Evolutionary conservation across 2,888 invertebrate species (phyloP), one percentile per base, ranked within the genome.

Genomic region (Caenorhabditis drosophilae): DNA sequence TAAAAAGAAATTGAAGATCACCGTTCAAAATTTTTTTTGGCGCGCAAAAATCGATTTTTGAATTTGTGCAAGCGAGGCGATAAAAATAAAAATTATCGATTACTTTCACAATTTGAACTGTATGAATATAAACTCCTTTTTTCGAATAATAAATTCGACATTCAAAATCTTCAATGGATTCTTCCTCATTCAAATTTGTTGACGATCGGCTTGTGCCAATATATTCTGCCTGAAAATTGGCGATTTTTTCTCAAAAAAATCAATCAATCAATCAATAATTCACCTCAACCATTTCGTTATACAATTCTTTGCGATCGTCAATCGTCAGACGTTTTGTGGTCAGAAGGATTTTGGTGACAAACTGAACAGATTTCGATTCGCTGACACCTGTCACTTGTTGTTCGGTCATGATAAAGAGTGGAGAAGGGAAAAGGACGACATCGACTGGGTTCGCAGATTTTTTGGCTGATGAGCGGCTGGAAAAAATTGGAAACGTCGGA

Each of bases 201-300:
- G 63, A 58, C 2, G 57, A 58, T 15, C 63, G 49, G 16, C 54
- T 54, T n/a, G 57, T 58, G 31, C 63, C 63, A 11, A 63, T 49
- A 25, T 41, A 53, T 20, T 50, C 58, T 9, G 57, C 57, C n/a
- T n/a, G n/a, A n/a, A n/a, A n/a, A n/a, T n/a, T n/a, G n/a, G n/a
- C n/a, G n/a, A n/a, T n/a, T n/a, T n/a, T n/a, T n/a, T n/a, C n/a
- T n/a, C n/a, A n/a, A n/a, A n/a, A n/a, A n/a, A n/a, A n/a, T n/a
- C n/a, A n/a, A n/a, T n/a, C n/a, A n/a, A n/a, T n/a, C n/a, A n/a
- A n/a, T n/a, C n/a, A n/a, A n/a, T n/a, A n/a, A n/a, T n/a, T n/a
- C 25, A 20, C 44, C 26, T 58, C 57, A 4, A 57, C 44, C 63
- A 63, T 63, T 23, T 63, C 63, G 1, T 47, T 35, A 22, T 54